phyloP scores from a whole-genome alignment of 2,888 invertebrate species.

The Sphaeridia pumilis region DNA sequence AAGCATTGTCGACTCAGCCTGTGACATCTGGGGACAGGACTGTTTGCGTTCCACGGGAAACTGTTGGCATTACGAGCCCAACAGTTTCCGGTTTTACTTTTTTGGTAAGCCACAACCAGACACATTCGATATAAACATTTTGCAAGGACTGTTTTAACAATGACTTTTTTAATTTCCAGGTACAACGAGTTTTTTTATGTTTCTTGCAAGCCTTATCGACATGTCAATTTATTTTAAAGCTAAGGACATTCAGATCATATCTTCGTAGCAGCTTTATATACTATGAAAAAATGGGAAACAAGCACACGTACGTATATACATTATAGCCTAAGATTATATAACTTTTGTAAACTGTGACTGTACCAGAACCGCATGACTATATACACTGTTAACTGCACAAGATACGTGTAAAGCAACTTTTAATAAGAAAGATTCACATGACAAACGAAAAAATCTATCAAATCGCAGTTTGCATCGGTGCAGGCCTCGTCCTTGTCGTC shows the following conservation, averaged over 20 bases:
- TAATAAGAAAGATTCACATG: no score
- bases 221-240: constrained; percentile 80
- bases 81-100: constrained; percentile 69
- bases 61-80: constrained; percentile 76
- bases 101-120: constrained; percentile 46
- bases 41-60: constrained; percentile 48
- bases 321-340: no score
- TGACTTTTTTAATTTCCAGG: constrained; percentile 46
- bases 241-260: constrained; percentile 50
- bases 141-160: neutral
- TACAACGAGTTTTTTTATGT: constrained; percentile 70
- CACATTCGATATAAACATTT: neutral
- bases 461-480: neutral
- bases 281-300: no score
- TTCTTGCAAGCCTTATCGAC: constrained; percentile 78
- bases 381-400: no score
- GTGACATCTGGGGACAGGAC: constrained; percentile 70
- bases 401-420: no score
- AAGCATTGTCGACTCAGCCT: constrained; percentile 81
- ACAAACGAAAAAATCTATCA: neutral
- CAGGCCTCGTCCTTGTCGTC: no score
- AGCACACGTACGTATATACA: no score
- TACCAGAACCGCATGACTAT: no score
- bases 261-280: neutral
- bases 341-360: no score